A percentile compares a stretch with the other conserved stretches of the same genome.
These are phyloP conservation scores for Callipepla californica DNA, from an alignment of 2,113 vertebrate species.

Conservation along the genomic window DNA sequence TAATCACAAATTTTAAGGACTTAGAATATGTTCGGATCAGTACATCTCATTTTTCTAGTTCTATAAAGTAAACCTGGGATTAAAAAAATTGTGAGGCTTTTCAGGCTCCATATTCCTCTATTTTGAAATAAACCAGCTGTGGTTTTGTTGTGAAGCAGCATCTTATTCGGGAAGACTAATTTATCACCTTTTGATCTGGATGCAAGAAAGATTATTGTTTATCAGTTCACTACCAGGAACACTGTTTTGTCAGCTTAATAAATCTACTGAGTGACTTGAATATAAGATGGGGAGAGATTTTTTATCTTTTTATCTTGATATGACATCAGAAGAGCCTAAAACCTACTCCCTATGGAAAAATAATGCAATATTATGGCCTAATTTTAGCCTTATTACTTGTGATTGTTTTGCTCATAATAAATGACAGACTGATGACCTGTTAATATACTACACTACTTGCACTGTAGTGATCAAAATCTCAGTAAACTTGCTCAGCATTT, in stretches of 20 bases:
- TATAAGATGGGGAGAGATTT: background rate
- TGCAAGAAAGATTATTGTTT: constrained; percentile 30
- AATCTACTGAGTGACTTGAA: background rate
- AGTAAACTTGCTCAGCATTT: constrained; percentile 38
- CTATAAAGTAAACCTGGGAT: background rate
- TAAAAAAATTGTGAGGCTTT: background rate
- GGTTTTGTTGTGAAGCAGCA: constrained; percentile 13
- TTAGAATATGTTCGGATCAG: background rate
- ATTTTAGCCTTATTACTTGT: background rate
- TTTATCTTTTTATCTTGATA: background rate
- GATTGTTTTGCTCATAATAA: constrained; percentile 28
- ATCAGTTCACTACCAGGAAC: background rate
- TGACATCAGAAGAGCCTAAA: background rate
- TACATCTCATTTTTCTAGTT: background rate
- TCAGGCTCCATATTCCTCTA: background rate
- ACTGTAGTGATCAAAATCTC: background rate
- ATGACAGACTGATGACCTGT: background rate
- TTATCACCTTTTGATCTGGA: constrained; percentile 50
- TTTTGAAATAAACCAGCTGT: constrained; percentile 21
- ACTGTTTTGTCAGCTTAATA: constrained; percentile 2
- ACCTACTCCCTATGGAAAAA: background rate
- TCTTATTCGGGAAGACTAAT: constrained; percentile 43
- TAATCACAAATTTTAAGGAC: background rate
- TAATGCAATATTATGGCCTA: background rate
- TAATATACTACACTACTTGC: background rate